Evolutionary conservation across 2,888 invertebrate genomes (phyloP), one percentile per base, ranked within the genome.

Genomic region (Bimastos eiseni): DNA sequence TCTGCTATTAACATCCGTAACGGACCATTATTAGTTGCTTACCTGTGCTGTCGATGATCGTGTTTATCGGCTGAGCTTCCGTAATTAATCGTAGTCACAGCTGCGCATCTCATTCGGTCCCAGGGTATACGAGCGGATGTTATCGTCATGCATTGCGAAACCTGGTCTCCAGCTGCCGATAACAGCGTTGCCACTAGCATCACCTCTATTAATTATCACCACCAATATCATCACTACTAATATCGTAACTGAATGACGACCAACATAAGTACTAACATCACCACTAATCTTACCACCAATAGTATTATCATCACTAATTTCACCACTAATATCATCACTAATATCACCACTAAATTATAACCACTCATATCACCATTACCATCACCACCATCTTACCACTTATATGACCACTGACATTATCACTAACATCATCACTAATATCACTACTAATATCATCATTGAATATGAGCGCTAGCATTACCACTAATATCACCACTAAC

Each of bases 11-110:
- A n/a, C 70, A 70, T 70, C 8, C 70, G 70, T 11, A n/a, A 70
- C n/a, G 70, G 70, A n/a, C 70, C 70, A 70, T 70, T n/a, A n/a
- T n/a, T 70, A 70, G n/a, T n/a, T 70, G 70, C 70, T 70, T 70
- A 70, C n/a, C n/a, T 70, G 30, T 70, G 70, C 70, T 5, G 70
- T 11, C 30, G 70, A 49, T 70, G 70, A n/a, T 8, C 70, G 70
- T 70, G 30, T 70, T 70, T 70, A 70, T 70, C 70, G n/a, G 70
- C n/a, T 11, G 30, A 11, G 19, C 8, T n/a, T 49, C n/a, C 70
- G 70, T n/a, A 8, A 8, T 70, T 70, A n/a, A 70, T n/a, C n/a
- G n/a, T 70, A 30, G 30, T 11, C 70, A 2, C 70, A 70, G 70
- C 70, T 70, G 70, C n/a, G 70, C 70, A n/a, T 70, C n/a, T 8